Evolutionary conservation across 2,888 invertebrate species (phyloP).

Genomic region (Caenorhabditis plicata): DNA sequence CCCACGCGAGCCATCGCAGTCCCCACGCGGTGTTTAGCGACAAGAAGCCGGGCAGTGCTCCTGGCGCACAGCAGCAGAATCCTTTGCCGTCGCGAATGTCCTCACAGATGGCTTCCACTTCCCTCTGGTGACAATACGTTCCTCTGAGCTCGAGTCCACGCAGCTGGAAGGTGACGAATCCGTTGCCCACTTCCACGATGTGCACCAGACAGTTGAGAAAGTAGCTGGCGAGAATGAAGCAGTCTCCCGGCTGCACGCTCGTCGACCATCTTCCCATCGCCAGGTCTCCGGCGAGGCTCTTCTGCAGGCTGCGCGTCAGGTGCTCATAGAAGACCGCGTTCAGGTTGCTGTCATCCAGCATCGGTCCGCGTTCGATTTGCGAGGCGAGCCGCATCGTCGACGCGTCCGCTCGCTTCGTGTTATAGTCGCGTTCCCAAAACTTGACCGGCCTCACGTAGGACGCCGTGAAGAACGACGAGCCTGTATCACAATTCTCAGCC

Average conservation of each 20-base stretch:
- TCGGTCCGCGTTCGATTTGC: conserved; percentile 84
- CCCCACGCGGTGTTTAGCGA: conserved; percentile 96
- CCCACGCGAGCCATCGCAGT: conserved; percentile 72
- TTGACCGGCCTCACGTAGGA: conserved; percentile 98
- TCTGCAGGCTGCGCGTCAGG: conserved; percentile 80
- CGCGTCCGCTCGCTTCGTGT: conserved; percentile 90
- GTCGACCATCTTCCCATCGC: conserved; percentile 88
- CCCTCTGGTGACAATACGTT: conserved; percentile 97
- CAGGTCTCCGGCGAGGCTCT: conserved; percentile 89
- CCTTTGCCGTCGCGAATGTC: conserved; percentile 92
- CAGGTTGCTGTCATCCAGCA: conserved; percentile 81
- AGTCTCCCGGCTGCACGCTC: conserved; percentile 90
- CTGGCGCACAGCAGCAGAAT: conserved; percentile 88
- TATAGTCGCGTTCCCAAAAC: conserved; percentile 92
- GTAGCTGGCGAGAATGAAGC: conserved; percentile 92
- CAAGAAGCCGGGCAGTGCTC: conserved; percentile 77
- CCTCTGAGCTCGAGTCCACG: conserved; percentile 93
- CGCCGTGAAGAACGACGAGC: conserved; percentile 95
- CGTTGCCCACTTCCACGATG: conserved; percentile 93
- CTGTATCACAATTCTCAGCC: conserved; percentile 66
- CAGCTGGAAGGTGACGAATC: conserved; percentile 94
- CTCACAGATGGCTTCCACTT: conserved; percentile 96
- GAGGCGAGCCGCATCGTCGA: conserved; percentile 87
- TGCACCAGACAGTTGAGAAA: conserved; percentile 97
- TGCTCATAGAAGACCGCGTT: conserved; percentile 99